These are phyloP conservation scores for Periophthalmus modestus DNA, from an alignment of 2,113 vertebrate genomes.

Conservation along the genomic window DNA sequence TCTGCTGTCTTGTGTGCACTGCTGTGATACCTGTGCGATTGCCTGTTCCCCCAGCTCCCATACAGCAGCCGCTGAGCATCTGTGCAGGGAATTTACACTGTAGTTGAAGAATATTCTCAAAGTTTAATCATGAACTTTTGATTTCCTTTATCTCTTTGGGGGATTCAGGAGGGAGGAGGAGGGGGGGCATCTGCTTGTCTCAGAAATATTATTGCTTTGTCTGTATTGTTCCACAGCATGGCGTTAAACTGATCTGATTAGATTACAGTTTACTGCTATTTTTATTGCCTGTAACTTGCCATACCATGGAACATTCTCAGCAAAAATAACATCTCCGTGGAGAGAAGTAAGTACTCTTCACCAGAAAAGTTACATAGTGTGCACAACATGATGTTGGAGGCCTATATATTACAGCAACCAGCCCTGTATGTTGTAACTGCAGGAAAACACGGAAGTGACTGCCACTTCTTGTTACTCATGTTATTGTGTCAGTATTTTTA, in stretches of 20 bases:
- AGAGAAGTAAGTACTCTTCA: background rate
- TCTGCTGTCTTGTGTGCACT: conserved; percentile 42
- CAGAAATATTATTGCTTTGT: no score
- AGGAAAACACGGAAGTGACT: no score
- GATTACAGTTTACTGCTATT: background rate
- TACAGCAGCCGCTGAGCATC: conserved; percentile 33
- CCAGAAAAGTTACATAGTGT: background rate
- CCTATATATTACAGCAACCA: no score
- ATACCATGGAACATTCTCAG: background rate
- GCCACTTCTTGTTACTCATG: no score
- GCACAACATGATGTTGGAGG: background rate
- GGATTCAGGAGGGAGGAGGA: no score
- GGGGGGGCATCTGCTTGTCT: no score
- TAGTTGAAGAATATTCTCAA: background rate
- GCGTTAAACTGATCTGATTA: background rate
- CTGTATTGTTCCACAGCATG: no score
- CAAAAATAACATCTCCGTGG: background rate
- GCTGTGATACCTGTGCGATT: conserved; percentile 81
- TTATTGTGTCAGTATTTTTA: no score
- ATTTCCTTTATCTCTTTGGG: background rate
- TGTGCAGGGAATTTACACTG: background rate
- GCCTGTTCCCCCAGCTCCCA: conserved; percentile 67
- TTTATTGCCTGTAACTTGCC: background rate
- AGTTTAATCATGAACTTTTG: background rate
- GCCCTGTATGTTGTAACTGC: no score